Conservation (phyloP, 2,888 invertebrate species). For the Hydrotaea diabolus region DNA sequence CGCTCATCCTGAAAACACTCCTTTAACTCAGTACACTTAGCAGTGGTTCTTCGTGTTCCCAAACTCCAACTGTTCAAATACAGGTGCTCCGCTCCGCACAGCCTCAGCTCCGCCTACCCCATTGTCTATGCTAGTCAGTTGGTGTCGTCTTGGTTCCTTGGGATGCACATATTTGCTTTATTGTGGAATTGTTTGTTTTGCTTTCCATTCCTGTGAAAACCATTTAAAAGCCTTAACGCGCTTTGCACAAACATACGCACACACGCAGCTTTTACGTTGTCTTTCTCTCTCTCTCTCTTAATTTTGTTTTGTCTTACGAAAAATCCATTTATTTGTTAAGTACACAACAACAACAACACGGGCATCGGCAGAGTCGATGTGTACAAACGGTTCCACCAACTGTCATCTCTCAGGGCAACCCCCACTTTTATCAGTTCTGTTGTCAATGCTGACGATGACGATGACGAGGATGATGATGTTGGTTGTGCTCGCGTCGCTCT, state of each 20-base stretch:
- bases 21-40: no score
- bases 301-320: conserved; percentile 28
- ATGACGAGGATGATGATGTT: conserved; percentile 19
- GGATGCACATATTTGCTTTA: conserved; percentile 50
- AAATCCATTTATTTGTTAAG: conserved; percentile 44
- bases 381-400: conserved; percentile 39
- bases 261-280: conserved; percentile 41
- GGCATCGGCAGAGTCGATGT: conserved; percentile 10
- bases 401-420: conserved; percentile 67
- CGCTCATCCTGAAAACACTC: neutral
- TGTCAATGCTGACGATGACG: conserved; percentile 23
- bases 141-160: neutral
- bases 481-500: conserved; percentile 8
- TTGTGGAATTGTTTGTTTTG: conserved; percentile 45
- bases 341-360: conserved; percentile 8
- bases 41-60: neutral
- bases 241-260: conserved; percentile 16
- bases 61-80: conserved; percentile 69
- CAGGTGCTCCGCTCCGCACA: conserved; percentile 55
- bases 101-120: neutral
- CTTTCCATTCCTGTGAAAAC: conserved; percentile 19
- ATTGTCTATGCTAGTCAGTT: neutral
- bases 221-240: conserved; percentile 56
- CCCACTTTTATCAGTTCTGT: conserved; percentile 39
- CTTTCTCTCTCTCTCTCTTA: neutral